Conservation (phyloP, 2,113 vertebrate genomes). For the Pimephales promelas region DNA sequence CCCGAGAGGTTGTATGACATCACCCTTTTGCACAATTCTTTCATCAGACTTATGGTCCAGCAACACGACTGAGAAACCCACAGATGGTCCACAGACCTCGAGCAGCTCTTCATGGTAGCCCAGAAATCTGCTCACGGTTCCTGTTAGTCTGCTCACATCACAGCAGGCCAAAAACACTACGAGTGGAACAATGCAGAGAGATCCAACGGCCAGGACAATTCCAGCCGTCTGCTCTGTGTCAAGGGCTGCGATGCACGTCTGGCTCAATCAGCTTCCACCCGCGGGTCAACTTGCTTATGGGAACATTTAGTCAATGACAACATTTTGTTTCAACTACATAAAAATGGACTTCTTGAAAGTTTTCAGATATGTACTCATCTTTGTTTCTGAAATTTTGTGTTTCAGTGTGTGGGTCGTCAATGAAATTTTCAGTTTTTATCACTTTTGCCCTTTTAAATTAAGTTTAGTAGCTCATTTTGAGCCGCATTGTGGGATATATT, state of each 20-base stretch:
- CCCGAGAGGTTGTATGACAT: constrained; percentile 64
- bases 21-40: constrained; percentile 65
- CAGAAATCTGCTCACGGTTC: constrained; percentile 1
- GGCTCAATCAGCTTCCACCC: not conserved
- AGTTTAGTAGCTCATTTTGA: not conserved
- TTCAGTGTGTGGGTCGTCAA: not conserved
- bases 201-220: not conserved
- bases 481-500: constrained; percentile 17
- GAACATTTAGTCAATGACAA: not conserved
- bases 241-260: constrained; percentile 1
- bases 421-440: constrained; percentile 12
- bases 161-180: constrained; percentile 20
- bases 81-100: constrained; percentile 63
- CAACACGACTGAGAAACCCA: constrained; percentile 61
- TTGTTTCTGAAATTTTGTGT: not conserved
- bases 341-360: constrained; percentile 3
- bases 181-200: constrained; percentile 17
- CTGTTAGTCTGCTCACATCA: constrained; percentile 6
- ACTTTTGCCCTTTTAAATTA: not conserved
- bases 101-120: constrained; percentile 3
- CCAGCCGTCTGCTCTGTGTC: constrained; percentile 30
- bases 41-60: constrained; percentile 59
- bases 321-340: not conserved
- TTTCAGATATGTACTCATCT: constrained; percentile 33
- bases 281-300: constrained; percentile 1